Percentiles rank a stretch among this genome's conserved stretches.
These are phyloP conservation scores for Matsumurasca onukii DNA, from an alignment of 1,140 invertebrate genomes.

Conservation along the genomic window DNA sequence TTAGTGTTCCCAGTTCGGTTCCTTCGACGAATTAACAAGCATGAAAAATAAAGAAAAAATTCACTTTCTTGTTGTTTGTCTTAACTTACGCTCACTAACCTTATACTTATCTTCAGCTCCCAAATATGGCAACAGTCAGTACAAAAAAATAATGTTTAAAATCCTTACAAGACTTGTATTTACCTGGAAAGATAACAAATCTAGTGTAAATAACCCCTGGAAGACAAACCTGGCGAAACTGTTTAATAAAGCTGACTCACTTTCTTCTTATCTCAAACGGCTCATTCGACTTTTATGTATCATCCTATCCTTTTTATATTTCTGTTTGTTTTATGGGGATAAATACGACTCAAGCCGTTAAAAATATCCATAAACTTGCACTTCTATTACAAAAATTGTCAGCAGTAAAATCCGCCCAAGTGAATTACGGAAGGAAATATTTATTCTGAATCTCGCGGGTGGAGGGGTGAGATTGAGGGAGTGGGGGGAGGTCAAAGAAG, in stretches of 20 bases:
- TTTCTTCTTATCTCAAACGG: conserved; percentile 17
- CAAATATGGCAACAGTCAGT: no score
- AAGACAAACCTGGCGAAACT: neutral
- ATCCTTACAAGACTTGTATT: no score
- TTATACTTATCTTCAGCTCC: no score
- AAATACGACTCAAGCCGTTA: neutral
- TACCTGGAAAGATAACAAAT: no score
- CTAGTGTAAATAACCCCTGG: no score
- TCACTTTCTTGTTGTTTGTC: no score
- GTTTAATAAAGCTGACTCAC: neutral
- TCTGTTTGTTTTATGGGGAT: conserved; percentile 25
- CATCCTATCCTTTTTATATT: conserved; percentile 24
- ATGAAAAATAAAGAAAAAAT: no score
- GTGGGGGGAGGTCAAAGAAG: neutral
- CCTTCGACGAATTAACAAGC: no score
- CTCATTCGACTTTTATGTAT: conserved; percentile 14
- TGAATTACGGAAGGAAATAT: conserved; percentile 22
- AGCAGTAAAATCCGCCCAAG: conserved; percentile 9
- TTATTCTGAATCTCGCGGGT: neutral
- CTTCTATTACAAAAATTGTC: conserved; percentile 26
- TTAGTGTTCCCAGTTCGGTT: no score
- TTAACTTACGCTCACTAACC: no score
- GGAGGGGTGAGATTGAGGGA: neutral
- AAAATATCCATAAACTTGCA: conserved; percentile 25
- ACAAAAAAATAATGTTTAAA: no score